Evolutionary conservation across 1,140 invertebrate species (phyloP).

Genomic region (Apocrypta bakeri): DNA sequence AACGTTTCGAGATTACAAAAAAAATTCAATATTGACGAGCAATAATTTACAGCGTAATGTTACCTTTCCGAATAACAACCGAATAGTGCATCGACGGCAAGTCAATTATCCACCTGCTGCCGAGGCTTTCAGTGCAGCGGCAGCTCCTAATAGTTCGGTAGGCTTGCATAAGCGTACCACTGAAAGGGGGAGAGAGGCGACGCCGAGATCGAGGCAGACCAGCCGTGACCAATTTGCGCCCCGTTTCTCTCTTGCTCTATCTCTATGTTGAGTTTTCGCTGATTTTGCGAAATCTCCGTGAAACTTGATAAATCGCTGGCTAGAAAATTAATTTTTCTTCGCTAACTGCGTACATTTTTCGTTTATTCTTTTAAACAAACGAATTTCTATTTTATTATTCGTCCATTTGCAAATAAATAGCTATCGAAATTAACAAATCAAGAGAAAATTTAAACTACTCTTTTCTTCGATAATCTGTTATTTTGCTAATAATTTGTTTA

Average conservation of each 20-base stretch:
- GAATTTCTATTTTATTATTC: too few relatives aligned
- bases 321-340: background rate
- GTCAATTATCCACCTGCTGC: conserved; percentile 57
- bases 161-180: conserved; percentile 56
- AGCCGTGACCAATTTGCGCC: conserved; percentile 74
- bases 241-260: conserved; percentile 49
- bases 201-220: conserved; percentile 67
- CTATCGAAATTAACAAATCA: too few relatives aligned
- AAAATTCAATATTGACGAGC: too few relatives aligned
- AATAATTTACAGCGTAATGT: conserved; percentile 35
- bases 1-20: background rate
- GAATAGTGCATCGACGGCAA: background rate
- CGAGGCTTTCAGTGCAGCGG: conserved; percentile 1
- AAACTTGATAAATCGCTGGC: background rate
- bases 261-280: conserved; percentile 16
- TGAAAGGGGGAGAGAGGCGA: conserved; percentile 56
- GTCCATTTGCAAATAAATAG: too few relatives aligned
- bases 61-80: background rate
- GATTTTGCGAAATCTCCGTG: background rate
- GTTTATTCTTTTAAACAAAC: too few relatives aligned
- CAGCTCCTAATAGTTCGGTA: conserved; percentile 60
- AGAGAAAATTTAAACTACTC: too few relatives aligned
- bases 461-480: too few relatives aligned
- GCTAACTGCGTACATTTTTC: too few relatives aligned
- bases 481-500: too few relatives aligned